Evolutionary conservation across 2,888 invertebrate species (phyloP).

Genomic region (Luperina testacea): DNA sequence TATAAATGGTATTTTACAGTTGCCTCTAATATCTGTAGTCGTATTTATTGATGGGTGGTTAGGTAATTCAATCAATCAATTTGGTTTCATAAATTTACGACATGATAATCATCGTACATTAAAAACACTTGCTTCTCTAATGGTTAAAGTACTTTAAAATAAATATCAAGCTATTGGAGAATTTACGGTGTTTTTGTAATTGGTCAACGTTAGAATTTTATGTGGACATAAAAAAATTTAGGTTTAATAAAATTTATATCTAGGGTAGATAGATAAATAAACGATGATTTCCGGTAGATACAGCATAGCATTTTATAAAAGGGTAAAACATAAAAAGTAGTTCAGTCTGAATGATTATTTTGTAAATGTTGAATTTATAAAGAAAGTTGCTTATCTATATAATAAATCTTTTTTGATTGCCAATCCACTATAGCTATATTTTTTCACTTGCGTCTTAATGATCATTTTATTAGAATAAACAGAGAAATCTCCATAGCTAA

Average conservation of each 20-base stretch:
- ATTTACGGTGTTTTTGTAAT: not conserved
- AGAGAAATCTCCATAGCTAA: conserved; percentile 4
- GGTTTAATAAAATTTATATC: not conserved
- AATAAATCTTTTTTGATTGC: conserved; percentile 59
- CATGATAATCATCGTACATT: conserved; percentile 45
- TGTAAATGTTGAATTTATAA: conserved; percentile 43
- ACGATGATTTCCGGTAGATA: too few relatives aligned
- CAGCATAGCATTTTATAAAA: not conserved
- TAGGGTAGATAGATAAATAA: not conserved
- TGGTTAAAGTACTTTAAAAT: conserved; percentile 4
- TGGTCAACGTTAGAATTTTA: too few relatives aligned
- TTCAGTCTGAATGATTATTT: conserved; percentile 24
- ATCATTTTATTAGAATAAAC: conserved; percentile 7
- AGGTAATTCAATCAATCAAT: conserved; percentile 67
- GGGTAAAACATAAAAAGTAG: not conserved
- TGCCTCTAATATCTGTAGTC: conserved; percentile 19
- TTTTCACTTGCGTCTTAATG: conserved; percentile 3
- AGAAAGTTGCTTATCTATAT: conserved; percentile 58
- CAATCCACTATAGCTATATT: conserved; percentile 27
- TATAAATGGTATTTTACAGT: conserved; percentile 13
- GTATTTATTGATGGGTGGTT: conserved; percentile 34
- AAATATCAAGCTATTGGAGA: not conserved
- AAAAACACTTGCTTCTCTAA: conserved; percentile 21
- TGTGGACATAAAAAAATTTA: not conserved
- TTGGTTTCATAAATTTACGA: conserved; percentile 56